phyloP scores from a whole-genome alignment of 2,113 vertebrate species.

The Oriolus oriolus region DNA sequence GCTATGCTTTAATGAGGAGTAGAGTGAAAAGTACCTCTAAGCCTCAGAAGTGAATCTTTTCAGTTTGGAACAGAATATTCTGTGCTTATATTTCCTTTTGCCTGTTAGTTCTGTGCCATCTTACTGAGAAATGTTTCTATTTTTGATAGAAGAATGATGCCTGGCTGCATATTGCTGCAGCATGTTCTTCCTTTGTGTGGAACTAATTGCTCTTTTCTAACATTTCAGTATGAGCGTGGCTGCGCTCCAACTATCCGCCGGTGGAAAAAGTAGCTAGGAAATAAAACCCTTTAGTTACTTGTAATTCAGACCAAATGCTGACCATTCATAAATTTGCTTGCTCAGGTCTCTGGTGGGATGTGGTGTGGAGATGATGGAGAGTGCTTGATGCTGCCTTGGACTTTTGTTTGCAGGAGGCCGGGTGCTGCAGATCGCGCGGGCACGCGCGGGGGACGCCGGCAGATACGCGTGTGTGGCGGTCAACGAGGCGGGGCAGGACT shows the following conservation, averaged over 20 bases:
- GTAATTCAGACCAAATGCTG: not conserved
- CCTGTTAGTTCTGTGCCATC: not conserved
- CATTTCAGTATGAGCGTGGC: not conserved
- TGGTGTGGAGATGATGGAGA: not conserved
- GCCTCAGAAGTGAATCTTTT: not conserved
- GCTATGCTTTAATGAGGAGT: not conserved
- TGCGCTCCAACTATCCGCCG: not conserved
- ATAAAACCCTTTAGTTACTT: not conserved
- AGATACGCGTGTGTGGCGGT: constrained; percentile 88
- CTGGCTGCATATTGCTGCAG: not conserved
- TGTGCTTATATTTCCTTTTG: not conserved
- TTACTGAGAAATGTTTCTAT: not conserved
- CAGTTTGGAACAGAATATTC: not conserved
- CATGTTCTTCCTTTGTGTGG: not conserved
- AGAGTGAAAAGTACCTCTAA: not conserved
- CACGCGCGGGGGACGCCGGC: constrained; percentile 82
- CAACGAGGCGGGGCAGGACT: constrained; percentile 94
- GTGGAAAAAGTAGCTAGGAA: not conserved
- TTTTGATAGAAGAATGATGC: not conserved
- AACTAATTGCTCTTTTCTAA: not conserved
- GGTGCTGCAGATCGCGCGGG: constrained; percentile 86
- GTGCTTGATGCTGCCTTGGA: not conserved
- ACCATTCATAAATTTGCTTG: not conserved
- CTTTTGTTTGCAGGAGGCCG: constrained; percentile 78
- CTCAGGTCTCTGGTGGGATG: not conserved